Evolutionary conservation across 2,797 vertebrate genomes (phyloP).

Genomic region (Eutrigla gurnardus): DNA sequence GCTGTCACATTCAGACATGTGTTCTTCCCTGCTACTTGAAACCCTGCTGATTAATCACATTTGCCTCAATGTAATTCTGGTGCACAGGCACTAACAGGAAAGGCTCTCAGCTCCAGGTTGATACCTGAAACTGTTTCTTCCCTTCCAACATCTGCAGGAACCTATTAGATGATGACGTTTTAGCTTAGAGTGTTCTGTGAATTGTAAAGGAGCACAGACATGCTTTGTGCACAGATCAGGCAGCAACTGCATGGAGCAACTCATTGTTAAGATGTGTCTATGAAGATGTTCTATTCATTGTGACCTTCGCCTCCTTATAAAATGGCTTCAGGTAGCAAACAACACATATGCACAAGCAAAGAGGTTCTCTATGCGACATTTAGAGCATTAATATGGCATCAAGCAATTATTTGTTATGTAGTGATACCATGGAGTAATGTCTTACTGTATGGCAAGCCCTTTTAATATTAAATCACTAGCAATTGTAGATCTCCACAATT

Average conservation of each 20-base stretch:
- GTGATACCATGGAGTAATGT: too few species aligned
- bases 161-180: not conserved
- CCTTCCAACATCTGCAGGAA: not conserved
- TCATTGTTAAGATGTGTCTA: not conserved
- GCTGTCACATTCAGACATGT: conserved; percentile 1
- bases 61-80: not conserved
- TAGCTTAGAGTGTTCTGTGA: not conserved
- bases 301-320: not conserved
- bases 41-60: conserved; percentile 18
- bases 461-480: too few species aligned
- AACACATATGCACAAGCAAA: not conserved
- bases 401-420: too few species aligned
- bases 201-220: not conserved
- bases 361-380: too few species aligned
- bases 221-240: not conserved
- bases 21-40: conserved; percentile 8
- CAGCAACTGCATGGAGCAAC: not conserved
- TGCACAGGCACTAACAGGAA: not conserved
- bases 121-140: conserved; percentile 25
- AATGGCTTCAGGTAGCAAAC: not conserved
- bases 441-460: too few species aligned
- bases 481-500: not conserved
- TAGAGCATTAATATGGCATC: too few species aligned
- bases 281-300: not conserved
- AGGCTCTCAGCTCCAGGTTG: not conserved